Base-by-base conservation (phyloP, 2,797 vertebrate species). In the Mionectes olivaceus region DNA sequence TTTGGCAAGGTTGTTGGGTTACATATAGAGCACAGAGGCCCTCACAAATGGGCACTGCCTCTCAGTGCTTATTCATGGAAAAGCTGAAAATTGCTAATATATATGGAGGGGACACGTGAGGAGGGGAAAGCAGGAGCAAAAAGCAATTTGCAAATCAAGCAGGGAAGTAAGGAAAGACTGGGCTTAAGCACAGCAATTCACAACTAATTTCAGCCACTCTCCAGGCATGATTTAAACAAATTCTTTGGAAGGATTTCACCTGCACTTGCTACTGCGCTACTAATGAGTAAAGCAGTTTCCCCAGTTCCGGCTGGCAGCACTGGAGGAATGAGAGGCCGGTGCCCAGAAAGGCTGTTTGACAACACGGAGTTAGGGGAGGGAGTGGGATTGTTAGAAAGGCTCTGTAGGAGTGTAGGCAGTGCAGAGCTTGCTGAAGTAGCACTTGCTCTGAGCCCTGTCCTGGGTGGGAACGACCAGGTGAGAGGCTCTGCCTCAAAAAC, bases 161-260 rank as follows among this genome's bases (percentile, higher is more conserved):
- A 1, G 27, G 92, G 67, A 94, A 70, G 44, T 15, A 60, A 60
- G 56, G 56, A 77, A 84, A 89, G 60, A 52, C 37, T 46, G 41
- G 37, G 46, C 60, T 87, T 92, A 92, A 92, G 46, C 60, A 82
- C 75, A 83, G 86, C 53, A 59, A 50, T 94, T 84, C 71, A 47
- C 65, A 64, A 82, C 60, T 64, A 61, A 87, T 85, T 94, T 88
- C 64, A 87, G 52, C 33, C 44, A n/a, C 71, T 80, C 68, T 89
- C 56, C 73, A 67, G 39, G 87, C 71, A 68, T 55, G 57, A 93
- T 80, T 92, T 92, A 90, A 95, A 65, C 60, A 92, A 90, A 92
- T 90, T 92, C 67, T 80, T 63, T 87, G 92, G 84, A 92, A 87
- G 47, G 44, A 35, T 82, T 96, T 94, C 84, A 87, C 75, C 71